Percentiles rank a stretch among this genome's conserved stretches.
phyloP scores from a whole-genome alignment of 1,140 invertebrate species.

The Venustaconcha ellipsiformis region DNA sequence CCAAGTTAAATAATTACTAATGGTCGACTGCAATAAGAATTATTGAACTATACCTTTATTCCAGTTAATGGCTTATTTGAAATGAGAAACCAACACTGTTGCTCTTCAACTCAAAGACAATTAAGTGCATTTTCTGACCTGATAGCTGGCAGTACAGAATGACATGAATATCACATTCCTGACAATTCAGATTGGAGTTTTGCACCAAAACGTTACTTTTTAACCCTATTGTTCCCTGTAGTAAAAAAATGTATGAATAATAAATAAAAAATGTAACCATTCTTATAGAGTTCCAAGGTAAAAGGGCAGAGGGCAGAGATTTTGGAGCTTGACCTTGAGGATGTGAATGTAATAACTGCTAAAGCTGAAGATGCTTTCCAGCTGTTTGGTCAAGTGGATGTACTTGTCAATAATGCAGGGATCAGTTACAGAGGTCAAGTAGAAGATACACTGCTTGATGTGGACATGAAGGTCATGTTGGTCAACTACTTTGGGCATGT shows the following conservation, averaged over 20 bases:
- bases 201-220: too few species aligned
- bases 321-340: conserved; percentile 81
- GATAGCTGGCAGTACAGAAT: too few species aligned
- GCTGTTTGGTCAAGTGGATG: conserved; percentile 82
- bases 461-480: conserved; percentile 90
- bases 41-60: conserved; percentile 8
- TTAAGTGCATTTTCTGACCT: too few species aligned
- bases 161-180: too few species aligned
- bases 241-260: too few species aligned
- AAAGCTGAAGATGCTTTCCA: conserved; percentile 77
- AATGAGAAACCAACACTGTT: background rate
- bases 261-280: too few species aligned
- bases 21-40: conserved; percentile 9
- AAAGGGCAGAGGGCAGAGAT: too few species aligned
- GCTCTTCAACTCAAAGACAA: background rate
- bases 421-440: conserved; percentile 86
- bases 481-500: conserved; percentile 96
- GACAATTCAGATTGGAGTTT: too few species aligned
- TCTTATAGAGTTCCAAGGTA: too few species aligned
- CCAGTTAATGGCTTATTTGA: too few species aligned
- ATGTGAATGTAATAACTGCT: conserved; percentile 76
- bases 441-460: conserved; percentile 82
- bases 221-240: too few species aligned
- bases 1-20: background rate
- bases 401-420: conserved; percentile 94